phyloP scores from a whole-genome alignment of 53 echinoderm and acorn worm species.

The Apostichopus leukothele region DNA sequence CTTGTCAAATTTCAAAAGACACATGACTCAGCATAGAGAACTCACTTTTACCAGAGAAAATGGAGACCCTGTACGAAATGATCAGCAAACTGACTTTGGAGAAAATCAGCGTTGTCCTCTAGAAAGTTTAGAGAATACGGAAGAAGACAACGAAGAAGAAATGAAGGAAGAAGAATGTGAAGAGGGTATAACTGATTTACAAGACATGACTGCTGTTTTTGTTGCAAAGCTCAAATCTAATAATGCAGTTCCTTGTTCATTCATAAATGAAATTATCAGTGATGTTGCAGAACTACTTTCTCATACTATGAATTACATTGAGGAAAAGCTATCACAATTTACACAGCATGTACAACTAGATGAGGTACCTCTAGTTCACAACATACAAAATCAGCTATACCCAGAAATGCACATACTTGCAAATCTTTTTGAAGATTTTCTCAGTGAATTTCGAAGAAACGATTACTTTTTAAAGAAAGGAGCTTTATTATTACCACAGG shows the following conservation, averaged over 20 bases:
- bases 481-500: slow-evolving; percentile 16
- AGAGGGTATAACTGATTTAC: not conserved
- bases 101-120: not conserved
- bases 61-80: not conserved
- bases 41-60: not conserved
- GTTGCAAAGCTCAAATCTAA: slow-evolving; percentile 7
- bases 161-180: not conserved
- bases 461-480: slow-evolving; percentile 38
- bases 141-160: not conserved
- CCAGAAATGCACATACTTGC: not conserved
- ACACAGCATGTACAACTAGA: not conserved
- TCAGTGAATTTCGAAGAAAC: slow-evolving; percentile 17
- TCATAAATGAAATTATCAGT: not conserved
- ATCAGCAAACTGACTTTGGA: not conserved
- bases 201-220: slow-evolving; percentile 18
- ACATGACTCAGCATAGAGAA: not conserved
- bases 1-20: slow-evolving; percentile 13
- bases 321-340: not conserved
- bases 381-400: not conserved
- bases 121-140: not conserved
- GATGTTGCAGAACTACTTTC: not conserved
- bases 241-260: not conserved
- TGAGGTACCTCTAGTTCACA: not conserved
- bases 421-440: slow-evolving; percentile 2
- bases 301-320: not conserved